Evolutionary conservation across 2,888 invertebrate species (phyloP).

Genomic region (Parnassius mnemosyne): DNA sequence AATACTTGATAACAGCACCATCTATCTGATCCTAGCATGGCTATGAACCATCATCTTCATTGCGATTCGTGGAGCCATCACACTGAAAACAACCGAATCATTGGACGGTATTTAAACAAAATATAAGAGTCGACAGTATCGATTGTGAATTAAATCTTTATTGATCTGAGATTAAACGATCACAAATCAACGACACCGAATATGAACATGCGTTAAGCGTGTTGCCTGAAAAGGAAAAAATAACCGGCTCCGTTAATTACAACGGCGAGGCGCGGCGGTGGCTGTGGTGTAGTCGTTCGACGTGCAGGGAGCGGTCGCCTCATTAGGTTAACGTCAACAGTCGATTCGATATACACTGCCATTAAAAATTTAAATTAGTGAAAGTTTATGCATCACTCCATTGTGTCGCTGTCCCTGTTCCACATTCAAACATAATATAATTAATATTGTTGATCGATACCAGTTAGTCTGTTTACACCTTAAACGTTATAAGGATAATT

Average conservation of each 20-base stretch:
- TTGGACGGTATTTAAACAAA: background rate
- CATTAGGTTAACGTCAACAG: slow-evolving; percentile 35
- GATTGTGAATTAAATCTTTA: slow-evolving; percentile 2
- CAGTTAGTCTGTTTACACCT: slow-evolving; percentile 1
- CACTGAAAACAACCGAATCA: background rate
- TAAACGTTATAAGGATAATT: background rate
- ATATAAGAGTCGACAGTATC: slow-evolving; percentile 5
- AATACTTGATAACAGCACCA: too few relatives aligned
- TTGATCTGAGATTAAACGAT: slow-evolving; percentile 3
- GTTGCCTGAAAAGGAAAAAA: slow-evolving; percentile 12
- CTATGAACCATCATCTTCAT: too few relatives aligned
- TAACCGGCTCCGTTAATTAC: slow-evolving; percentile 21
- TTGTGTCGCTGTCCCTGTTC: slow-evolving; percentile 33
- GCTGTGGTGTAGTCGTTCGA: background rate
- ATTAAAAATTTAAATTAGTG: slow-evolving; percentile 43
- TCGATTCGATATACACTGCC: slow-evolving; percentile 31
- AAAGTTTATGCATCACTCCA: slow-evolving; percentile 35
- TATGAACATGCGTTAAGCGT: slow-evolving; percentile 15
- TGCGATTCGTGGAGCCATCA: too few relatives aligned
- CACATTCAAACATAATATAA: slow-evolving; percentile 16
- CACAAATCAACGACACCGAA: slow-evolving; percentile 18
- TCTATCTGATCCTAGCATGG: too few relatives aligned
- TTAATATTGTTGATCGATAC: slow-evolving; percentile 19
- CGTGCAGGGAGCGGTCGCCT: slow-evolving; percentile 33
- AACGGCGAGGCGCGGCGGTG: background rate